phyloP scores from a whole-genome alignment of 2,888 invertebrate species.

The Drosophila antonietae region DNA sequence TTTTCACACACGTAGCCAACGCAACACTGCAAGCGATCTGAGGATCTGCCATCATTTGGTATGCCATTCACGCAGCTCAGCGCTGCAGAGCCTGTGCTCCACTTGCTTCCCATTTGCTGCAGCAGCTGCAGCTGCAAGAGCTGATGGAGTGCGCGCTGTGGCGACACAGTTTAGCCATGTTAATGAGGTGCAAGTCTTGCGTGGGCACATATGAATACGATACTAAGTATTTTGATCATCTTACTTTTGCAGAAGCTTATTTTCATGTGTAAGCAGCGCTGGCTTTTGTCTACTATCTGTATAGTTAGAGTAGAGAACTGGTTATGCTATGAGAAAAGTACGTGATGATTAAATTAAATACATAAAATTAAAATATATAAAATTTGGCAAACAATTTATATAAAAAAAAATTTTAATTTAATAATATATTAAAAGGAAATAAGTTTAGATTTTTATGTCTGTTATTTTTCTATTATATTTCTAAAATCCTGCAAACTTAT shows the following conservation, averaged over 20 bases:
- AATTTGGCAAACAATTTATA: too few species aligned
- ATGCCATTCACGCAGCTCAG: slow-evolving; percentile 52
- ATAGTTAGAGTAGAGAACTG: neutral
- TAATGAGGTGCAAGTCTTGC: slow-evolving; percentile 53
- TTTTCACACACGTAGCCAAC: slow-evolving; percentile 78
- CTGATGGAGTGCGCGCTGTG: slow-evolving; percentile 9
- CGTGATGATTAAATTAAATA: neutral
- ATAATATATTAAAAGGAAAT: too few species aligned
- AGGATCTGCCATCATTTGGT: slow-evolving; percentile 57
- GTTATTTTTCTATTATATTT: too few species aligned
- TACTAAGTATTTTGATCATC: neutral
- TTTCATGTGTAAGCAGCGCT: neutral
- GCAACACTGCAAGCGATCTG: slow-evolving; percentile 50
- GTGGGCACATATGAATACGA: slow-evolving; percentile 12
- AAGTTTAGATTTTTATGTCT: too few species aligned
- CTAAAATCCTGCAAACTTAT: too few species aligned
- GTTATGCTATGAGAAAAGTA: neutral
- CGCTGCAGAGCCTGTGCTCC: slow-evolving; percentile 26
- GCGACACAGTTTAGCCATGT: slow-evolving; percentile 62
- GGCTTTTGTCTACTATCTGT: too few species aligned
- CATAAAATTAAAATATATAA: too few species aligned
- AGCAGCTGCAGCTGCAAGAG: slow-evolving; percentile 1
- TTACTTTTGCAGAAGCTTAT: neutral
- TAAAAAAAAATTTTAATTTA: too few species aligned
- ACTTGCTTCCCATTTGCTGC: slow-evolving; percentile 21